phyloP scores from a whole-genome alignment of 2,888 invertebrate species.

The Mystacides longicornis region DNA sequence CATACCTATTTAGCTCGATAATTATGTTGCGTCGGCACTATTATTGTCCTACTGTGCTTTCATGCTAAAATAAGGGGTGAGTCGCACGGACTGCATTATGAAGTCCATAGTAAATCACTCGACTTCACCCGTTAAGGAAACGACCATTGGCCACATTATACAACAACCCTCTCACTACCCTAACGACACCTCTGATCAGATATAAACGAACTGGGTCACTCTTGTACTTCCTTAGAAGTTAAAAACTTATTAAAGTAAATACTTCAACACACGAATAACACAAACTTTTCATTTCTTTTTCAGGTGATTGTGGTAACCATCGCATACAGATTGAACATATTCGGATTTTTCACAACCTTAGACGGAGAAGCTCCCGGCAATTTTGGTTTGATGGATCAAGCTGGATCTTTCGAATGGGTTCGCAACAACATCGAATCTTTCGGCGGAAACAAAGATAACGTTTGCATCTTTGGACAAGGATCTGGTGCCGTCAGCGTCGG shows the following conservation, averaged over 20 bases:
- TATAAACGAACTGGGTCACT: neutral
- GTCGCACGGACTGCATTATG: neutral
- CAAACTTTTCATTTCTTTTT: slow-evolving; percentile 24
- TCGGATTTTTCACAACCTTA: slow-evolving; percentile 76
- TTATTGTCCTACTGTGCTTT: too few species aligned
- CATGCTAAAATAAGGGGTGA: neutral
- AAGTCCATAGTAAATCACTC: neutral
- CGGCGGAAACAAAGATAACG: slow-evolving; percentile 66
- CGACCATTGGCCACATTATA: slow-evolving; percentile 20
- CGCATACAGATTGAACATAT: slow-evolving; percentile 71
- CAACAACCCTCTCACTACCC: slow-evolving; percentile 6
- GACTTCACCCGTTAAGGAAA: slow-evolving; percentile 6
- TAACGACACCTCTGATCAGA: slow-evolving; percentile 20
- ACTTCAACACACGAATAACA: neutral
- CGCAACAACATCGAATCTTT: slow-evolving; percentile 67
- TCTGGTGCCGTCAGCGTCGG: slow-evolving; percentile 74
- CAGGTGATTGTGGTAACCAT: slow-evolving; percentile 72
- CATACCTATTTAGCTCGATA: too few species aligned
- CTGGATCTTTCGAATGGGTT: slow-evolving; percentile 72
- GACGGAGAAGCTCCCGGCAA: slow-evolving; percentile 74
- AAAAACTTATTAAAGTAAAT: too few species aligned
- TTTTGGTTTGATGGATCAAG: slow-evolving; percentile 74
- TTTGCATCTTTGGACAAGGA: slow-evolving; percentile 73
- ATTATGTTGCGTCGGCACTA: too few species aligned
- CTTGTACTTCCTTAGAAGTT: too few species aligned